phyloP scores from a whole-genome alignment of 2,888 invertebrate genomes.

The Carabus problematicus region DNA sequence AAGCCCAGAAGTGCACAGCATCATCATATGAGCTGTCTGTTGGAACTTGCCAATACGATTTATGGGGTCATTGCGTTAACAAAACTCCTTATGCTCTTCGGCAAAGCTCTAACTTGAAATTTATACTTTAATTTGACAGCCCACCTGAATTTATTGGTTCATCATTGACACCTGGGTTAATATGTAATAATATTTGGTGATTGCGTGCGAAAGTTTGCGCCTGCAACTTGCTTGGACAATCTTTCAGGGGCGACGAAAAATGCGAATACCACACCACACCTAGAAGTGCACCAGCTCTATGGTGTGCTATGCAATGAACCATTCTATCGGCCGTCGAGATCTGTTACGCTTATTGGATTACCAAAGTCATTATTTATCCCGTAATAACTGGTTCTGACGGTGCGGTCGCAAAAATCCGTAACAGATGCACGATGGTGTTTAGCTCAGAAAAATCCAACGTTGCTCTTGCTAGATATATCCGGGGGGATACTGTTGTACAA shows the following conservation, averaged over 20 bases:
- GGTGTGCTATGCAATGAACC: no score
- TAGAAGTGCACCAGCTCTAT: no score
- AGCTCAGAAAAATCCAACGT: constrained; percentile 21
- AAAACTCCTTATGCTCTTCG: constrained; percentile 23
- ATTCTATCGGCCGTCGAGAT: constrained; percentile 1
- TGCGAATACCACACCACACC: no score
- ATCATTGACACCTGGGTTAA: no score
- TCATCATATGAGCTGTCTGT: constrained; percentile 25
- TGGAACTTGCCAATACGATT: constrained; percentile 23
- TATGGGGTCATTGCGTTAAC: constrained; percentile 5
- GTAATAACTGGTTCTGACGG: constrained; percentile 29
- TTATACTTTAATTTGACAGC: constrained; percentile 13
- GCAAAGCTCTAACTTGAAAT: constrained; percentile 1
- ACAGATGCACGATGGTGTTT: constrained; percentile 20
- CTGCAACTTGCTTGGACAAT: no score
- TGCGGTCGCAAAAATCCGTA: constrained; percentile 12
- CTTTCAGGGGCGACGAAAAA: no score
- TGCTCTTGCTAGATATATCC: not conserved
- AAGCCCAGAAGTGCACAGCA: constrained; percentile 14
- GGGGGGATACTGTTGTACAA: no score
- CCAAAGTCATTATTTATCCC: constrained; percentile 26
- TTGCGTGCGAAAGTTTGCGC: no score
- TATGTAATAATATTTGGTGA: no score
- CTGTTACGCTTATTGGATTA: constrained; percentile 29
- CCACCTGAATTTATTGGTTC: not conserved